Conservation (phyloP, 2,888 invertebrate genomes). For the Lycaena phlaeas region DNA sequence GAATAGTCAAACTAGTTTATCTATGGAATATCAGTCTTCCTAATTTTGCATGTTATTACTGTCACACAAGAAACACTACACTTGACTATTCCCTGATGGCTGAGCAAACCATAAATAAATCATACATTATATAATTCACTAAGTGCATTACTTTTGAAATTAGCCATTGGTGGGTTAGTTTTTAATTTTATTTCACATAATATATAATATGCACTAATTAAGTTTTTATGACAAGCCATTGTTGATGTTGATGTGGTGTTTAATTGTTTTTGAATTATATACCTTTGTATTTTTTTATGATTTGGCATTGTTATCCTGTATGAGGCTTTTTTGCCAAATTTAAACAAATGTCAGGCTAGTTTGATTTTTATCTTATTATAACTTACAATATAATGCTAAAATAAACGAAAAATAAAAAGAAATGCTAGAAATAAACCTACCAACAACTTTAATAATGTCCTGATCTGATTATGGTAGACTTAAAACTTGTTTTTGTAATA, state of each 20-base stretch:
- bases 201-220: slow-evolving; percentile 46
- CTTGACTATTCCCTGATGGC: slow-evolving; percentile 11
- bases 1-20: slow-evolving; percentile 7
- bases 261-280: slow-evolving; percentile 18
- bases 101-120: background rate
- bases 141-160: slow-evolving; percentile 30
- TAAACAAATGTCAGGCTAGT: too few relatives aligned
- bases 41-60: background rate
- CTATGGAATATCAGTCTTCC: background rate
- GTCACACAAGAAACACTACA: slow-evolving; percentile 12
- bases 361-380: too few relatives aligned
- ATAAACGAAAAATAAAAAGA: too few relatives aligned
- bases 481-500: too few relatives aligned
- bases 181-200: slow-evolving; percentile 42
- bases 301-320: slow-evolving; percentile 14
- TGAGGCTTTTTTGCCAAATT: slow-evolving; percentile 34
- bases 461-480: too few relatives aligned
- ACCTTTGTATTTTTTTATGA: slow-evolving; percentile 26
- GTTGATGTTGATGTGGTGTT: slow-evolving; percentile 29
- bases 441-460: too few relatives aligned
- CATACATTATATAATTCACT: slow-evolving; percentile 30
- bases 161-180: slow-evolving; percentile 40
- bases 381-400: too few relatives aligned
- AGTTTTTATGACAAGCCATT: slow-evolving; percentile 46
- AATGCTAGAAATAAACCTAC: too few relatives aligned